Evolutionary conservation across 2,113 vertebrate genomes (phyloP).

Genomic region (Eira barbara): DNA sequence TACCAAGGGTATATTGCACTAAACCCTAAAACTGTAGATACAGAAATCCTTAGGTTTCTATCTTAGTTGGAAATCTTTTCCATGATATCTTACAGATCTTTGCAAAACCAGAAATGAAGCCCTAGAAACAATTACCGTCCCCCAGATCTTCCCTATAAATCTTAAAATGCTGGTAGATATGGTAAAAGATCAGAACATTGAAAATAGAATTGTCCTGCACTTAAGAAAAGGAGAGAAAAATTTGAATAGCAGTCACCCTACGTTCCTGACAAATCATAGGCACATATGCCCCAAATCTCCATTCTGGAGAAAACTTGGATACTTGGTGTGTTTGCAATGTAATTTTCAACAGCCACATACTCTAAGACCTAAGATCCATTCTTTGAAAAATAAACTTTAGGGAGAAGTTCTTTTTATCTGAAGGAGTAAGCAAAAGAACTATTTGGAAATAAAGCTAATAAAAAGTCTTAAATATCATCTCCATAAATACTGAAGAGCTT

Average conservation of each 20-base stretch:
- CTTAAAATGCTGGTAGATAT: background rate
- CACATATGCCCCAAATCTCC: background rate
- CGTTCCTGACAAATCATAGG: background rate
- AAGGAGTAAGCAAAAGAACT: background rate
- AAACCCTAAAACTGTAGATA: background rate
- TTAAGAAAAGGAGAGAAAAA: background rate
- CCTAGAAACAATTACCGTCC: background rate
- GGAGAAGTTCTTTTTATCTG: background rate
- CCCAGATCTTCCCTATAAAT: background rate
- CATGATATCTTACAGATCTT: background rate
- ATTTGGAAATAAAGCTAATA: background rate
- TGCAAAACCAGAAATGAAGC: background rate
- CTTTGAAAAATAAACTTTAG: background rate
- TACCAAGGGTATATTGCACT: background rate
- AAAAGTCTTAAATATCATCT: background rate
- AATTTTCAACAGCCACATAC: background rate
- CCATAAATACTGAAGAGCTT: background rate
- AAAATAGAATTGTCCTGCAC: background rate
- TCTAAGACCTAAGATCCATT: background rate
- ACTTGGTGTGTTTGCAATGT: background rate
- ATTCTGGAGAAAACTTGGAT: background rate
- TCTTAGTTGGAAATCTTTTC: background rate
- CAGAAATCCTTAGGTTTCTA: background rate
- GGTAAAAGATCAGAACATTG: background rate
- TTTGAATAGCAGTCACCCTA: background rate